Percentiles rank a stretch among this genome's conserved stretches.
These are phyloP conservation scores for Thera obeliscata DNA, from an alignment of 2,888 invertebrate genomes.

Conservation along the genomic window DNA sequence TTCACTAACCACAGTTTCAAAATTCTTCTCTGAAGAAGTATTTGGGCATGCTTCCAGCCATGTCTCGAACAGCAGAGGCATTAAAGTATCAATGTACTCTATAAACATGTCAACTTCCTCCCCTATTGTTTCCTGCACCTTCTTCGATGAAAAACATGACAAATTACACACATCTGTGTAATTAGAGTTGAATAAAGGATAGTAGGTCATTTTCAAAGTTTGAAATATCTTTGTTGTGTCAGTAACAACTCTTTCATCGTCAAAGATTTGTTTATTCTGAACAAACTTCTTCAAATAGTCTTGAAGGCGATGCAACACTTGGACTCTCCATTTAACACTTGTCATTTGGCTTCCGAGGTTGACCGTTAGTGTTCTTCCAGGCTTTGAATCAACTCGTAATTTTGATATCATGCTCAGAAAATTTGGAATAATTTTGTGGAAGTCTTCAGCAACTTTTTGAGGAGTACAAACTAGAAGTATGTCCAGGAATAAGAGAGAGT, in stretches of 20 bases:
- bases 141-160: constrained; percentile 73
- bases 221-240: constrained; percentile 57
- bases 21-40: constrained; percentile 62
- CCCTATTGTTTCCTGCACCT: constrained; percentile 58
- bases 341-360: constrained; percentile 89
- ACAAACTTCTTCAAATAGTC: constrained; percentile 73
- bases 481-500: constrained; percentile 92
- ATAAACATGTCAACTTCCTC: constrained; percentile 82
- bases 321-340: constrained; percentile 91
- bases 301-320: constrained; percentile 89
- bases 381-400: constrained; percentile 85
- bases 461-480: constrained; percentile 88
- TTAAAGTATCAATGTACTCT: constrained; percentile 86
- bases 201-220: constrained; percentile 56
- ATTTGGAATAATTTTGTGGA: constrained; percentile 89
- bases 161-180: constrained; percentile 67
- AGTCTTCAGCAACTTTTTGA: constrained; percentile 86
- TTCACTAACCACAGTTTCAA: constrained; percentile 81
- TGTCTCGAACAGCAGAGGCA: constrained; percentile 92
- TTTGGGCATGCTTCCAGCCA: constrained; percentile 92
- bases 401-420: constrained; percentile 94
- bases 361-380: constrained; percentile 87
- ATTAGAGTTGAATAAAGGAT: constrained; percentile 63
- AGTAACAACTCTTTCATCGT: constrained; percentile 39
- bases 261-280: constrained; percentile 56